Evolutionary conservation across 2,888 invertebrate species (phyloP).

Genomic region (Drosophila meridiana): DNA sequence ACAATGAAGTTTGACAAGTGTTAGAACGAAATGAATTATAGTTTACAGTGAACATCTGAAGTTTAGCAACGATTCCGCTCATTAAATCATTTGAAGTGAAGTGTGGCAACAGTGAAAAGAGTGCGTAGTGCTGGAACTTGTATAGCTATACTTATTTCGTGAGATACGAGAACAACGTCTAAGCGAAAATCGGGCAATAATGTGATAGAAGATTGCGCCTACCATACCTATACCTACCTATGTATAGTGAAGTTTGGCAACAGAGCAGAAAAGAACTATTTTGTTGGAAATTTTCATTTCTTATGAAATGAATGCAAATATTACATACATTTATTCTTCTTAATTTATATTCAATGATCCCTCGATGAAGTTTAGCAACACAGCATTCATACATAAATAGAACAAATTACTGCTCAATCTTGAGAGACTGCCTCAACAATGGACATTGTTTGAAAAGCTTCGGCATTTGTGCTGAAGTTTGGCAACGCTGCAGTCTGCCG

Average conservation of each 20-base stretch:
- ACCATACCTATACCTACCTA: neutral
- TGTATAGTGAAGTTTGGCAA: neutral
- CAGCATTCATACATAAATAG: conserved; percentile 1
- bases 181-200: neutral
- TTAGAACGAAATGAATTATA: neutral
- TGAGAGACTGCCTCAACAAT: conserved; percentile 42
- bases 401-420: conserved; percentile 1
- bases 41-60: neutral
- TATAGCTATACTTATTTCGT: no score
- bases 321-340: neutral
- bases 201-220: neutral
- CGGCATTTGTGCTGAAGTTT: conserved; percentile 30
- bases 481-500: conserved; percentile 20
- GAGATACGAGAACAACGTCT: no score
- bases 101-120: conserved; percentile 20
- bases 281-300: no score
- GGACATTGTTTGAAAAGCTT: conserved; percentile 10
- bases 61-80: neutral
- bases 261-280: neutral
- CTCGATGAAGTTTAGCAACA: conserved; percentile 12
- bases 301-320: neutral
- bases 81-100: conserved; percentile 7
- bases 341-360: neutral
- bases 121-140: no score
- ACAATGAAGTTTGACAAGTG: neutral